Evolutionary conservation across 2,888 invertebrate genomes (phyloP).

Genomic region (Drosophila merina): DNA sequence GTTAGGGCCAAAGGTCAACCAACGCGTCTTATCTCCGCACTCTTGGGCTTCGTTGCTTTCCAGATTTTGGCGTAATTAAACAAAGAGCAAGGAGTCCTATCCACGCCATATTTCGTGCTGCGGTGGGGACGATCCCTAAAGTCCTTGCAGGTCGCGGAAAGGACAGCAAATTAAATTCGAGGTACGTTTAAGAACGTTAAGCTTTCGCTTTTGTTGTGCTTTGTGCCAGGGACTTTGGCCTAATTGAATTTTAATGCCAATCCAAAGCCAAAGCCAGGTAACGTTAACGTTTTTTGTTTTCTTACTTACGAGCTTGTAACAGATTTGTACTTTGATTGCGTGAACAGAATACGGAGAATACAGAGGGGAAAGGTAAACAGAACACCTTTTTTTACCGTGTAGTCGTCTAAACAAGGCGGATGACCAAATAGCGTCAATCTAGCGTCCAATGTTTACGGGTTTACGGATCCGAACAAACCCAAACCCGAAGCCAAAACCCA

Average conservation of each 20-base stretch:
- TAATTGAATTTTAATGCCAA: conserved; percentile 76
- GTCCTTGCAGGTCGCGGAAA: conserved; percentile 21
- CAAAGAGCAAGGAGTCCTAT: conserved; percentile 26
- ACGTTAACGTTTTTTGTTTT: conserved; percentile 5
- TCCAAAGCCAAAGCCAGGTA: conserved; percentile 12
- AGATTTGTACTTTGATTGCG: conserved; percentile 52
- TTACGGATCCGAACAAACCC: conserved; percentile 29
- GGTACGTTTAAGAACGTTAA: conserved; percentile 9
- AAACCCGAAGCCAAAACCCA: conserved; percentile 10
- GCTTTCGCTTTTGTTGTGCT: conserved; percentile 15
- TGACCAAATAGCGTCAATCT: conserved; percentile 24
- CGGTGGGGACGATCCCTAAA: conserved; percentile 49
- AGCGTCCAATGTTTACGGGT: conserved; percentile 46
- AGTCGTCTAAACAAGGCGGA: conserved; percentile 21
- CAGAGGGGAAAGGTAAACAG: no score
- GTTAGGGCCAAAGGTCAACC: conserved; percentile 38
- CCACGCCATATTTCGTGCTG: conserved; percentile 68
- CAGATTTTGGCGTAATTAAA: conserved; percentile 73
- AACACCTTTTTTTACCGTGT: neutral
- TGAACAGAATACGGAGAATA: conserved; percentile 18
- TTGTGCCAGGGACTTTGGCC: conserved; percentile 40
- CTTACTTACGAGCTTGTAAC: conserved; percentile 25
- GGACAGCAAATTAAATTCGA: conserved; percentile 25
- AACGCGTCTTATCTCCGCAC: conserved; percentile 51
- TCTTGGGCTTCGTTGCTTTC: conserved; percentile 11